These are phyloP conservation scores for Punctoribates punctum DNA, from an alignment of 2,888 invertebrate species.

Conservation along the genomic window DNA sequence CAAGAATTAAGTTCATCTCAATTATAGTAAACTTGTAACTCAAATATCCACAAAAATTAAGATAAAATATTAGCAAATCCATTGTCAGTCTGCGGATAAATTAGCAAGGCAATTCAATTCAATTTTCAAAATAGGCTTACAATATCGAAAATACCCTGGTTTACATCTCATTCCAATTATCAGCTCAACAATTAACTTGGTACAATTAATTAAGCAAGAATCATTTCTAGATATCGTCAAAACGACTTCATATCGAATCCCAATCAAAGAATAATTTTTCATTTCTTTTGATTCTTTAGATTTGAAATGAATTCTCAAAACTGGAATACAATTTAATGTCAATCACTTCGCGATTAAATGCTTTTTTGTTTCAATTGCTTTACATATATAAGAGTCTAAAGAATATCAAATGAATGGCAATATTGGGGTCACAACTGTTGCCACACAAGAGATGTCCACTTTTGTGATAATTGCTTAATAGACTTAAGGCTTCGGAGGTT, in stretches of 20 bases:
- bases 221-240: too few species aligned
- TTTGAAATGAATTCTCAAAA: too few species aligned
- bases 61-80: too few species aligned
- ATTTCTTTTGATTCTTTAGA: too few species aligned
- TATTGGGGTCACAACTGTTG: not conserved
- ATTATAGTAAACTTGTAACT: too few species aligned
- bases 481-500: not conserved
- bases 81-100: not conserved
- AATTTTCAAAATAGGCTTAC: not conserved
- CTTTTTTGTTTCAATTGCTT: not conserved
- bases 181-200: not conserved
- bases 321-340: not conserved
- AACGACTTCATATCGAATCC: too few species aligned
- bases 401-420: not conserved
- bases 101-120: not conserved
- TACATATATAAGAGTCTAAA: not conserved
- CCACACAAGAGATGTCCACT: not conserved
- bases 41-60: too few species aligned
- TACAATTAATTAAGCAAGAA: too few species aligned
- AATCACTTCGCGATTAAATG: not conserved
- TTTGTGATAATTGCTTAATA: not conserved
- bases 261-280: too few species aligned
- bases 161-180: not conserved
- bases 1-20: too few species aligned
- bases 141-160: not conserved